Evolutionary conservation across 1,140 invertebrate species (phyloP).

Genomic region (Diprion similis): DNA sequence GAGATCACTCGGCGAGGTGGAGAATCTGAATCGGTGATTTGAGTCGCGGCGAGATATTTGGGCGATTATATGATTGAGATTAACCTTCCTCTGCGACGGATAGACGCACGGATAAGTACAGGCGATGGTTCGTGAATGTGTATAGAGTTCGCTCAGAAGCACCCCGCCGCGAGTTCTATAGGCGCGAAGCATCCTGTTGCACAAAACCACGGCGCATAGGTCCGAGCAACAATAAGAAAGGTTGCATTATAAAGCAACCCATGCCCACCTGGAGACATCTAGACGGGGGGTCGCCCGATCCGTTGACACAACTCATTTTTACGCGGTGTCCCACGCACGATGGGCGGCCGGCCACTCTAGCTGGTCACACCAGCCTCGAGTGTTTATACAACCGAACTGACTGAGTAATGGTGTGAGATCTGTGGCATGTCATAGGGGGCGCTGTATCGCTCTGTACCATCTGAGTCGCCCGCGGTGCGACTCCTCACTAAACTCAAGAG

Average conservation of each 20-base stretch:
- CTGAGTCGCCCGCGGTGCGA: conserved; percentile 17
- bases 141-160: neutral
- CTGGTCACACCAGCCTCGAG: conserved; percentile 27
- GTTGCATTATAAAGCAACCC: conserved; percentile 42
- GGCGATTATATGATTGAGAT: neutral
- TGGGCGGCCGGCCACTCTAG: conserved; percentile 52
- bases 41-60: too few relatives aligned
- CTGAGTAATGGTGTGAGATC: conserved; percentile 56
- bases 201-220: conserved; percentile 4
- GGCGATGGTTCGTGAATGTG: neutral
- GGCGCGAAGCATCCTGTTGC: conserved; percentile 6
- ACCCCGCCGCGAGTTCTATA: neutral
- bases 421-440: conserved; percentile 36
- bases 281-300: conserved; percentile 43
- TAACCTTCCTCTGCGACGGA: neutral
- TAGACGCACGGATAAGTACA: neutral
- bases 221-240: neutral
- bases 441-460: conserved; percentile 13
- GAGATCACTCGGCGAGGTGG: too few relatives aligned
- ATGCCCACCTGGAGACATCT: conserved; percentile 49
- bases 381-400: conserved; percentile 32
- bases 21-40: too few relatives aligned
- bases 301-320: conserved; percentile 61
- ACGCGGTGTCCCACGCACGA: conserved; percentile 55
- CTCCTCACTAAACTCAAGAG: conserved; percentile 1